A percentile compares a stretch with the other conserved stretches of the same genome.
These are phyloP conservation scores for Hipposideros armiger DNA, from an alignment of 2,113 vertebrate genomes.

Conservation along the genomic window DNA sequence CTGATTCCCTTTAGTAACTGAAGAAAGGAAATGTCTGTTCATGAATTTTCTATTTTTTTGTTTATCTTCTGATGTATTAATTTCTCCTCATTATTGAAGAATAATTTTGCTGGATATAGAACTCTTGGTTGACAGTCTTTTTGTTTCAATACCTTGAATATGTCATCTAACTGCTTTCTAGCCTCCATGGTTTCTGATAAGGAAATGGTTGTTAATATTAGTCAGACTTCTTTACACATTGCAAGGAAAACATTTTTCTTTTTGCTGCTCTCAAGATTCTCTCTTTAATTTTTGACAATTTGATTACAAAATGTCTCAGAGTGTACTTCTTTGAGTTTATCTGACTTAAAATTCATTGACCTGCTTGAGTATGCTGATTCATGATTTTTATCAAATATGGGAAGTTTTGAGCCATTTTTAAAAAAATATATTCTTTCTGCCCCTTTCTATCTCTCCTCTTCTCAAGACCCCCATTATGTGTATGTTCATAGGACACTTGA, in stretches of 20 bases:
- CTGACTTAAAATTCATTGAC: constrained; percentile 15
- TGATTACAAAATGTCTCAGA: not conserved
- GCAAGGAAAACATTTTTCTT: not conserved
- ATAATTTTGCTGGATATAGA: not conserved
- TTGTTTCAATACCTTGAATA: not conserved
- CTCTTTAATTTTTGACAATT: not conserved
- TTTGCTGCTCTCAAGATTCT: constrained; percentile 25
- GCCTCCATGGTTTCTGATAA: not conserved
- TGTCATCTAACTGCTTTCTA: not conserved
- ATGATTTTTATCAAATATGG: not conserved
- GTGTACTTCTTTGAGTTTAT: not conserved
- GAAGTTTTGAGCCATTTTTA: not conserved
- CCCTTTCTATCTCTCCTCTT: not conserved
- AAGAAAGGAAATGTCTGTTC: not conserved
- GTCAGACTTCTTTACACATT: not conserved
- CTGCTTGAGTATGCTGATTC: not conserved
- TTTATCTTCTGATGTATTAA: not conserved
- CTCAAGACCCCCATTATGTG: not conserved
- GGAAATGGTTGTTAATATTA: not conserved
- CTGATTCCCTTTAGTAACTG: not conserved
- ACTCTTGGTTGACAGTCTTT: not conserved
- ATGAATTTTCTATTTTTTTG: not conserved
- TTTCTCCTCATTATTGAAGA: not conserved
- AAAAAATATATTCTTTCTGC: not conserved
- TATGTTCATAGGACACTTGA: not conserved